Evolutionary conservation across 2,797 vertebrate genomes (phyloP).

Genomic region (Telmatherina bonti): DNA sequence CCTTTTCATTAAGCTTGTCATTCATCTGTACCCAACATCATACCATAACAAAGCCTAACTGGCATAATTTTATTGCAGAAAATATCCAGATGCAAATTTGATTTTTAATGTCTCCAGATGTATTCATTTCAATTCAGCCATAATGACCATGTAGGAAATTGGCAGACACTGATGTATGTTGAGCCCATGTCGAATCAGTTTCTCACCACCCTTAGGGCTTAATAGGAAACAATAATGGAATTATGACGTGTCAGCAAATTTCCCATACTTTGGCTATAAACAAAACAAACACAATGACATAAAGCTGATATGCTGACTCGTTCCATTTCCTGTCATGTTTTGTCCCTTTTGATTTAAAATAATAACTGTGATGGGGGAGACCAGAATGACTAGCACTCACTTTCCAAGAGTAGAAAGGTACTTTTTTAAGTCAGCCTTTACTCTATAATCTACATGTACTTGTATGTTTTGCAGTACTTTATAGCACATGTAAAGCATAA

Average conservation of each 20-base stretch:
- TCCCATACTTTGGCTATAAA: slow-evolving; percentile 55
- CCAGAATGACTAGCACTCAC: slow-evolving; percentile 15
- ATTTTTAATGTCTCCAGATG: slow-evolving; percentile 69
- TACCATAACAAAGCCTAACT: slow-evolving; percentile 46
- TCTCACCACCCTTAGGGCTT: slow-evolving; percentile 62
- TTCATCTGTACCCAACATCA: slow-evolving; percentile 51
- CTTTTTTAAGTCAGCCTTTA: not conserved
- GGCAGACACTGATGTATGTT: slow-evolving; percentile 64
- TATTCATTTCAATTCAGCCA: slow-evolving; percentile 48
- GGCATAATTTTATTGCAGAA: slow-evolving; percentile 75
- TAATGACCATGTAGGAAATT: slow-evolving; percentile 69
- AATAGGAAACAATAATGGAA: slow-evolving; percentile 76
- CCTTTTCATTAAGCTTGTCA: slow-evolving; percentile 47
- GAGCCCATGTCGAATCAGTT: slow-evolving; percentile 68
- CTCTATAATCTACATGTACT: not conserved
- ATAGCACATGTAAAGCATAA: not conserved
- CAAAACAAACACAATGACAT: slow-evolving; percentile 56
- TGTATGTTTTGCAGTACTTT: slow-evolving; percentile 11
- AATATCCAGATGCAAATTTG: slow-evolving; percentile 68
- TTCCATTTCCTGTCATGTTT: slow-evolving; percentile 44
- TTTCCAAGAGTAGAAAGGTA: not conserved
- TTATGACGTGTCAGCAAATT: slow-evolving; percentile 59
- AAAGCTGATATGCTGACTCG: slow-evolving; percentile 35
- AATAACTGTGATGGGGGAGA: slow-evolving; percentile 1
- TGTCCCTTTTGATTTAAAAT: slow-evolving; percentile 29